Evolutionary conservation across 2,797 vertebrate genomes (phyloP).

Genomic region (Acropternis orthonyx): DNA sequence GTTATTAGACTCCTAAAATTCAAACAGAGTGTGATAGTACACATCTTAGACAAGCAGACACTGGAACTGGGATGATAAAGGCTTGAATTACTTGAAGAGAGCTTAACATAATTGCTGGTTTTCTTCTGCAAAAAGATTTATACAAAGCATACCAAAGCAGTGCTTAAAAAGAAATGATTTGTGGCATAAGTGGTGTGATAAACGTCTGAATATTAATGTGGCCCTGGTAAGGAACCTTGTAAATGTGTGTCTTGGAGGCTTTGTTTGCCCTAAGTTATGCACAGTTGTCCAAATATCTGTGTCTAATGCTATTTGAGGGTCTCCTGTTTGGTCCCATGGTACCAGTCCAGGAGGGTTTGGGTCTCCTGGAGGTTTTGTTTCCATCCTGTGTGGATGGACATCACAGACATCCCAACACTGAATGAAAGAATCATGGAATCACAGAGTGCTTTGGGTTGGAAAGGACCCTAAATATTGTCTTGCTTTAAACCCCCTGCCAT

Average conservation of each 20-base stretch:
- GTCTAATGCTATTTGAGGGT: background rate
- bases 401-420: background rate
- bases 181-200: background rate
- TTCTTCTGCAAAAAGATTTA: background rate
- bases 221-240: background rate
- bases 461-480: background rate
- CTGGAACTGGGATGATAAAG: background rate
- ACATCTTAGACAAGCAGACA: background rate
- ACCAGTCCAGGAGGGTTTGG: background rate
- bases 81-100: constrained; percentile 13
- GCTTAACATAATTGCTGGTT: constrained; percentile 19
- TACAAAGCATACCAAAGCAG: background rate
- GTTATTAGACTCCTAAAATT: background rate
- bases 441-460: background rate
- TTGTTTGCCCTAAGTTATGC: background rate
- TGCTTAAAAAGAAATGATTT: background rate
- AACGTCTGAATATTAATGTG: constrained; percentile 36
- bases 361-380: background rate
- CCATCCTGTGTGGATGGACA: background rate
- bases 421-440: background rate
- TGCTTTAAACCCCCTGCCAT: background rate
- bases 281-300: background rate
- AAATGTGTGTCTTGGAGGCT: background rate
- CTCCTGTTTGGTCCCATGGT: background rate
- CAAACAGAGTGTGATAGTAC: background rate